Evolutionary conservation across 2,797 vertebrate genomes (phyloP).

Genomic region (Xyrichtys novacula): DNA sequence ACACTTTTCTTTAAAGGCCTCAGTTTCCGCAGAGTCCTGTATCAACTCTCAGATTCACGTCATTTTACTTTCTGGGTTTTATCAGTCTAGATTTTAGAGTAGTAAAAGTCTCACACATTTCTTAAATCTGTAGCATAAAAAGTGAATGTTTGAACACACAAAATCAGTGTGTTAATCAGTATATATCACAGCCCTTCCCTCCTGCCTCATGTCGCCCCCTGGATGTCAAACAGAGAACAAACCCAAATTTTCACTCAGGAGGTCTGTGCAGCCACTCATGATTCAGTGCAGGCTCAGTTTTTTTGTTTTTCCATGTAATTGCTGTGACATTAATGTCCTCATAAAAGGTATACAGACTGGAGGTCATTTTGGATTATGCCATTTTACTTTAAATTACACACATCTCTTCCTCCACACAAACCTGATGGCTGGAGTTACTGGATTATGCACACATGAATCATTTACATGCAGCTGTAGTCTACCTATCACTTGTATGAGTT

Average conservation of each 20-base stretch:
- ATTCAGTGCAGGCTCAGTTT: not conserved
- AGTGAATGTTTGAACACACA: not conserved
- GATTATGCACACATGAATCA: not conserved
- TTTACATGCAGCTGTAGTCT: not conserved
- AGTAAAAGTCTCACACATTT: not conserved
- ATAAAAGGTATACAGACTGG: too few species aligned
- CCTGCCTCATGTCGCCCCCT: slow-evolving; percentile 33
- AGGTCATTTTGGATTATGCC: too few species aligned
- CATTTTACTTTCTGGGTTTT: not conserved
- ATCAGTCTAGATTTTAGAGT: not conserved
- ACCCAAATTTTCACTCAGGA: not conserved
- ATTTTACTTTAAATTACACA: too few species aligned
- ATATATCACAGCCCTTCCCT: not conserved
- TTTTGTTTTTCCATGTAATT: too few species aligned
- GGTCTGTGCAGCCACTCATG: not conserved
- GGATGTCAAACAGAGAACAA: not conserved
- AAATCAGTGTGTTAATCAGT: not conserved
- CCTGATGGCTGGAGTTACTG: too few species aligned
- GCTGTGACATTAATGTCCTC: too few species aligned
- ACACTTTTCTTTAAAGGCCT: too few species aligned
- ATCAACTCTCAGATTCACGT: too few species aligned
- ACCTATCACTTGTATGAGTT: too few species aligned
- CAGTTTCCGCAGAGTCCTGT: too few species aligned
- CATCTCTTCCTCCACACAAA: too few species aligned
- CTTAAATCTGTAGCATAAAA: not conserved